Conservation (phyloP, 2,888 invertebrate species). For the Beris chalybata region DNA sequence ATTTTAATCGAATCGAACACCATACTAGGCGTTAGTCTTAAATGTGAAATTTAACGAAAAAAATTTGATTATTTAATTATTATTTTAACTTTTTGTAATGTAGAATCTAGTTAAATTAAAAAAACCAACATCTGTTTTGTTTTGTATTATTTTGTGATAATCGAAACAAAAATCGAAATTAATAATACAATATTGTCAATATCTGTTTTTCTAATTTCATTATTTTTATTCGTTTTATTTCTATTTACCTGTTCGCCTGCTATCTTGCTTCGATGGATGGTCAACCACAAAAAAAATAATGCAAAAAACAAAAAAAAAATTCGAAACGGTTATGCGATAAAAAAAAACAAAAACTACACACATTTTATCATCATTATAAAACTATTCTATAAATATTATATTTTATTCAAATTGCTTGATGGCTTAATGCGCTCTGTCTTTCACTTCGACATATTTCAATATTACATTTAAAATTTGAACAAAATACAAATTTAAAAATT, state of each 20-base stretch:
- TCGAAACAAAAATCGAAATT: not conserved
- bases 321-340: constrained; percentile 3
- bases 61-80: not conserved
- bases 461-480: not conserved
- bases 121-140: too few relatives aligned
- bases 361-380: constrained; percentile 35
- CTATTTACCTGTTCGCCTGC: constrained; percentile 54
- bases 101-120: too few relatives aligned
- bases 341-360: constrained; percentile 9
- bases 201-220: constrained; percentile 38
- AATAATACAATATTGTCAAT: constrained; percentile 23
- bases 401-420: constrained; percentile 14
- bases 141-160: too few relatives aligned
- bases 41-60: too few relatives aligned
- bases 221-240: constrained; percentile 50
- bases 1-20: too few relatives aligned
- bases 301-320: constrained; percentile 36
- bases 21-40: too few relatives aligned
- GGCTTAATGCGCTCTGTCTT: constrained; percentile 23
- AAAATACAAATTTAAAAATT: constrained; percentile 28
- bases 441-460: not conserved
- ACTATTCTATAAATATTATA: constrained; percentile 18
- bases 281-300: constrained; percentile 41
- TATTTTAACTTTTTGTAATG: not conserved
- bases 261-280: constrained; percentile 54